Base-by-base conservation (phyloP, 2,797 vertebrate species). In the Lacerta viridis region DNA sequence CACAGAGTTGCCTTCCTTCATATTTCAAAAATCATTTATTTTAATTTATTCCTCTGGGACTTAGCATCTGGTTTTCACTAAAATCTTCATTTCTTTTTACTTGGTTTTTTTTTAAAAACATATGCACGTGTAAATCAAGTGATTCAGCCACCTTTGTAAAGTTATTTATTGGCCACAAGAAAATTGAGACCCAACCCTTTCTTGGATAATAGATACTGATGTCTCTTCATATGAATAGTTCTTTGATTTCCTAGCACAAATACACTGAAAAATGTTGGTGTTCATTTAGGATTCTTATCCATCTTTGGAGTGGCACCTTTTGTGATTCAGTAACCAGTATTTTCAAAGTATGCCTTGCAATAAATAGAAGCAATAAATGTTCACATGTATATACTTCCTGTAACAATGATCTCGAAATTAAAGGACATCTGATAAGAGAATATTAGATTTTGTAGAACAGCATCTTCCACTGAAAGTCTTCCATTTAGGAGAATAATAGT, bases 11-110 rank as follows among this genome's bases (percentile, higher is more conserved):
- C 25, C 93, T 84, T 68, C 1, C 11, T 74, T 89, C 33, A 39
- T 61, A 50, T 87, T 90, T 78, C 75, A 85, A 92, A 93, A 79
- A 50, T 11, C 11, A 0, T 92, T 83, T 61, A 29, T 7, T 87
- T 79, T 79, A 83, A 84, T 84, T 50, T 84, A 74, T 83, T 87
- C 6, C 7, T 71, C 13, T 87, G 85, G 72, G 43, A 88, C 55
- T 10, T 23, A 59, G 77, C 78, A 80, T 76, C 82, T 90, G 86
- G 61, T 77, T 87, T 90, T 90, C 43, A 84, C 59, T 80, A 39
- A 72, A 84, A 74, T 61, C 61, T 75, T 81, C 64, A 79, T 2
- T 55, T 0, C 13, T 85, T 36, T 20, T 89, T 90, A 68, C 78
- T 66, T 66, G 20, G 13, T 25, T 43, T 50, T 77, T 86, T 93